A percentile compares a stretch with the other conserved stretches of the same genome.
These are phyloP conservation scores for Clostera curtula DNA, from an alignment of 2,888 invertebrate genomes.

Conservation along the genomic window DNA sequence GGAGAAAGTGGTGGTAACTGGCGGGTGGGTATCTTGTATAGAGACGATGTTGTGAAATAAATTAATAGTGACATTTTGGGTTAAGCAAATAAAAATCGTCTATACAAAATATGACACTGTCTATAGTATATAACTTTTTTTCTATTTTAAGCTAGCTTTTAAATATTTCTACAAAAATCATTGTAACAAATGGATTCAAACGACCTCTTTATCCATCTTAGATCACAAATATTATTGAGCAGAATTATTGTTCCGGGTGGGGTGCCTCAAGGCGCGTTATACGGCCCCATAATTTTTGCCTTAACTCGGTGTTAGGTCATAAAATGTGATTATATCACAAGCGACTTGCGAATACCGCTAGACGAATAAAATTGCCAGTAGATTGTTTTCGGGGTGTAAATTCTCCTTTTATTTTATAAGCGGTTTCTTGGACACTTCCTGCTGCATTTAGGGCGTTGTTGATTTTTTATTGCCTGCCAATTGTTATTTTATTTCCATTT, in stretches of 20 bases:
- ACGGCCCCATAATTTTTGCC: conserved; percentile 68
- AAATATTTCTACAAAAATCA: conserved; percentile 22
- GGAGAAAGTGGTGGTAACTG: conserved; percentile 66
- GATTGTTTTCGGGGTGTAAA: conserved; percentile 60
- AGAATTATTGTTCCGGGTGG: conserved; percentile 58
- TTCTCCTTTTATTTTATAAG: conserved; percentile 48
- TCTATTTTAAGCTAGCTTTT: no score
- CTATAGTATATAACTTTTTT: no score
- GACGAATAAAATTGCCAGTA: conserved; percentile 55
- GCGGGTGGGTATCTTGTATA: conserved; percentile 66
- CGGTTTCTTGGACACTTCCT: conserved; percentile 32
- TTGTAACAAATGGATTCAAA: conserved; percentile 46
- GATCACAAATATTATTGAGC: conserved; percentile 63
- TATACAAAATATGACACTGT: no score
- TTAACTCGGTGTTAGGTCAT: conserved; percentile 71
- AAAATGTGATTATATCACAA: conserved; percentile 70
- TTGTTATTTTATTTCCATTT: conserved; percentile 25
- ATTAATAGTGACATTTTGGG: conserved; percentile 1
- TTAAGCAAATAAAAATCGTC: no score
- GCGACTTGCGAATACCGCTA: conserved; percentile 60
- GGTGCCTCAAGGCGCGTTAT: conserved; percentile 62
- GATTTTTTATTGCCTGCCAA: conserved; percentile 24
- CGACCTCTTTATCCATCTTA: conserved; percentile 45
- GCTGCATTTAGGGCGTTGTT: conserved; percentile 21
- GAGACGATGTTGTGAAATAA: conserved; percentile 20